Evolutionary conservation across 2,888 invertebrate genomes (phyloP).

Genomic region (Hydropsyche betteni): DNA sequence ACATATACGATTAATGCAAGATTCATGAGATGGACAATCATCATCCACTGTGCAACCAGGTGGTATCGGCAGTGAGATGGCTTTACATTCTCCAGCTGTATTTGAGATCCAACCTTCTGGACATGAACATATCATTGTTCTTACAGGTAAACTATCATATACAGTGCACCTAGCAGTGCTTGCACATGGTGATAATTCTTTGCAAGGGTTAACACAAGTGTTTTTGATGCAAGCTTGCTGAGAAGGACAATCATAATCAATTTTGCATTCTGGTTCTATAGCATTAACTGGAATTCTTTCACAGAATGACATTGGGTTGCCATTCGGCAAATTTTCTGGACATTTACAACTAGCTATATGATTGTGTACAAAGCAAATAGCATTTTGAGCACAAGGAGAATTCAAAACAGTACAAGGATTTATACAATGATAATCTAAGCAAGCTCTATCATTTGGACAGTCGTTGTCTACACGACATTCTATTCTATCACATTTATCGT

Average conservation of each 20-base stretch:
- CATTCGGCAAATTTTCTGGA: slow-evolving; percentile 79
- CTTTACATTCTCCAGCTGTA: slow-evolving; percentile 79
- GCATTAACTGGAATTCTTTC: slow-evolving; percentile 63
- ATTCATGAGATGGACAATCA: slow-evolving; percentile 81
- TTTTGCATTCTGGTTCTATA: slow-evolving; percentile 73
- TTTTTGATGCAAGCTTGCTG: slow-evolving; percentile 82
- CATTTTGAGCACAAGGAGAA: slow-evolving; percentile 84
- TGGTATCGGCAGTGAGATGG: slow-evolving; percentile 74
- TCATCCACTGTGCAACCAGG: slow-evolving; percentile 81
- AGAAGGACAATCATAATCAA: slow-evolving; percentile 83
- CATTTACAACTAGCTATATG: slow-evolving; percentile 86
- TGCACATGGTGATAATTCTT: slow-evolving; percentile 78
- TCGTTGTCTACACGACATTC: slow-evolving; percentile 84
- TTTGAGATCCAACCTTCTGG: slow-evolving; percentile 86
- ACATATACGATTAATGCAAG: slow-evolving; percentile 87
- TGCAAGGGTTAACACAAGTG: slow-evolving; percentile 82
- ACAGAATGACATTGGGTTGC: slow-evolving; percentile 83
- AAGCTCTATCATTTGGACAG: slow-evolving; percentile 79
- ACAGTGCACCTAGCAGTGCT: slow-evolving; percentile 81
- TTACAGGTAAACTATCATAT: slow-evolving; percentile 83
- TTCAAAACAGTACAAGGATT: slow-evolving; percentile 78
- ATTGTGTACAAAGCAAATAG: slow-evolving; percentile 81
- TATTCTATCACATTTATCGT: slow-evolving; percentile 76
- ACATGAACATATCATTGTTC: slow-evolving; percentile 89
- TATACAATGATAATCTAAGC: slow-evolving; percentile 76